Evolutionary conservation across 2,888 invertebrate genomes (phyloP), one percentile per base, ranked within the genome.

Genomic region (Stenodema calcarata): DNA sequence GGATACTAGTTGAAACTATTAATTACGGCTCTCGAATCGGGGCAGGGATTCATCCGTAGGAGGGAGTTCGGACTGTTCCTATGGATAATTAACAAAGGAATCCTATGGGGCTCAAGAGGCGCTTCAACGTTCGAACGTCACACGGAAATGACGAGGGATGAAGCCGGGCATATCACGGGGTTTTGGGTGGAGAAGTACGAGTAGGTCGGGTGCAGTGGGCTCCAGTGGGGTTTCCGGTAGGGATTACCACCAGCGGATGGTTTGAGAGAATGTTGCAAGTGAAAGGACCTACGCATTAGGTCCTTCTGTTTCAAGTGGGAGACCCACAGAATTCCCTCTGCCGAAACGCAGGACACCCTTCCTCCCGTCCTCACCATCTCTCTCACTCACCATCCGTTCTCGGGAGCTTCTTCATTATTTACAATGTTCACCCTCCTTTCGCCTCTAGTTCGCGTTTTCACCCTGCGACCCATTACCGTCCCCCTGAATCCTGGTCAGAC

Each of bases 211-310:
- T n/a, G n/a, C n/a, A n/a, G n/a, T n/a, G n/a, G 78, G 78, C 9
- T 73, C 73, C n/a, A 73, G 35, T 35, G 73, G 28, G 73, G 73
- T 73, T 73, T 73, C 73, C 35, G 41, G 73, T 73, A 73, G 73
- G 35, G 73, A 78, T 78, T 44, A 78, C 62, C 78, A 44, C 78
- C 4, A 44, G 78, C 35, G 16, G 44, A 78, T 27, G 78, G 41
- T 30, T 35, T 23, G 41, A 73, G 73, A 42, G 78, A 44, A 41
- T 62, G 62, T 62, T 23, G 62, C 35, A 23, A 42, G 44, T 41
- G 78, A 78, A 78, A 78, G 78, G 78, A n/a, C 78, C 78, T 44
- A 78, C 78, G 78, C 78, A 78, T 78, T 78, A 78, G 78, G 78
- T 73, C 35, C 73, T 73, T 73, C 78, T 44, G 78, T 78, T 78